A percentile compares a stretch with the other conserved stretches of the same genome.
Evolutionary conservation across 2,797 vertebrate species (phyloP).

Genomic region (Australoheros facetus): DNA sequence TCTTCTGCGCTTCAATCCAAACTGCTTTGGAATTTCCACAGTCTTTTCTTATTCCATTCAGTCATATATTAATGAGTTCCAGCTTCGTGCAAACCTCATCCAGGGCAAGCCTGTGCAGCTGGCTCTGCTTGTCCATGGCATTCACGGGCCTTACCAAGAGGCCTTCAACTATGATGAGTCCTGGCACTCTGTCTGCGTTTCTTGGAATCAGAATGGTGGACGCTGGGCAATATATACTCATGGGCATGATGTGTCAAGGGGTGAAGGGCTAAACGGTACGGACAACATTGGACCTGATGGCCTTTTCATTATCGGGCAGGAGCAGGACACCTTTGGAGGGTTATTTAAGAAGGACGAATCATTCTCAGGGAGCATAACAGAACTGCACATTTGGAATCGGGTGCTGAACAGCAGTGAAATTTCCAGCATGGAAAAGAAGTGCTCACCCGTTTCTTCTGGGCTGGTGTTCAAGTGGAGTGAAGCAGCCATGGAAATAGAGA

Average conservation of each 20-base stretch:
- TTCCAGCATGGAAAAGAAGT: constrained; percentile 75
- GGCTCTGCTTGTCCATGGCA: constrained; percentile 74
- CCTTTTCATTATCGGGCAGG: constrained; percentile 78
- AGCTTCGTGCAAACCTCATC: constrained; percentile 74
- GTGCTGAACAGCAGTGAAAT: constrained; percentile 74
- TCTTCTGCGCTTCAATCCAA: constrained; percentile 66
- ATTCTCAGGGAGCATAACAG: constrained; percentile 80
- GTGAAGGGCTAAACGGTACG: constrained; percentile 52
- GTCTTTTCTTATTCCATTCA: constrained; percentile 80
- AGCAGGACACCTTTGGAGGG: constrained; percentile 69
- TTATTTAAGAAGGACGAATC: constrained; percentile 72
- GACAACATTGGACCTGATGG: constrained; percentile 65
- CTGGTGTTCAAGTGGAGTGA: constrained; percentile 79
- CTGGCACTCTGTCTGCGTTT: constrained; percentile 80
- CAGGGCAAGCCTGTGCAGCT: constrained; percentile 68
- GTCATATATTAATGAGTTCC: constrained; percentile 77
- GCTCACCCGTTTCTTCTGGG: constrained; percentile 72
- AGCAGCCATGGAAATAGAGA: constrained; percentile 69
- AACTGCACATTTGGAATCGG: constrained; percentile 82
- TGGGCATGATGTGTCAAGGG: constrained; percentile 43
- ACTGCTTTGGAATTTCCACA: constrained; percentile 72
- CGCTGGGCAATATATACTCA: constrained; percentile 71
- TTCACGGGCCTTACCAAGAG: constrained; percentile 60
- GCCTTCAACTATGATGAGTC: constrained; percentile 71
- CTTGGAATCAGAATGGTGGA: constrained; percentile 72